These are phyloP conservation scores for Elachura formosa DNA, from an alignment of 2,113 vertebrate genomes.

Conservation along the genomic window DNA sequence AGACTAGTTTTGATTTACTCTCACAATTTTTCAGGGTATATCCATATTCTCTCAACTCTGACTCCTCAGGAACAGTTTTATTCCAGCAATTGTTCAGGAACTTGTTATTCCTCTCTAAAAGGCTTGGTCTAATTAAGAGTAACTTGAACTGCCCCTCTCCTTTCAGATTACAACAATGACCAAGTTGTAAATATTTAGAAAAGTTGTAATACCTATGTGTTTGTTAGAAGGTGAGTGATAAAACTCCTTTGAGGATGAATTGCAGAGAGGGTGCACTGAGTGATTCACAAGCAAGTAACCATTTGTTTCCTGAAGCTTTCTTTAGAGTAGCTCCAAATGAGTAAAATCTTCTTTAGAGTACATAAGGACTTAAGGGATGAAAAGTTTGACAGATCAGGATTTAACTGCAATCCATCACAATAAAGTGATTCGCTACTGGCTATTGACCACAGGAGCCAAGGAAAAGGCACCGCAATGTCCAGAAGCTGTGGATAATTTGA, in stretches of 20 bases:
- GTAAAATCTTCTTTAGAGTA: background rate
- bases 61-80: background rate
- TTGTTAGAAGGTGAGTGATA: background rate
- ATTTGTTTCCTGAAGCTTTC: background rate
- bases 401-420: background rate
- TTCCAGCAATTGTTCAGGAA: background rate
- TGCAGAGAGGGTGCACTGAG: rapidly evolving
- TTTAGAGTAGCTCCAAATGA: background rate
- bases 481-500: background rate
- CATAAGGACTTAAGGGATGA: background rate
- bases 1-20: background rate
- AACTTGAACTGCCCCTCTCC: background rate
- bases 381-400: background rate
- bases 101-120: background rate
- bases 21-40: background rate
- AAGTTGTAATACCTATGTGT: background rate
- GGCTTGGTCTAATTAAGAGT: background rate
- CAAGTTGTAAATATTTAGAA: background rate
- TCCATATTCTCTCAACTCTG: background rate
- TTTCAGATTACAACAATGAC: background rate
- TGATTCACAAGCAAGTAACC: background rate
- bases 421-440: background rate
- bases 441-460: background rate
- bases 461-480: rapidly evolving
- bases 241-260: background rate